Evolutionary conservation across 1,140 invertebrate species (phyloP).

Genomic region (Trinorchestia longiramus): DNA sequence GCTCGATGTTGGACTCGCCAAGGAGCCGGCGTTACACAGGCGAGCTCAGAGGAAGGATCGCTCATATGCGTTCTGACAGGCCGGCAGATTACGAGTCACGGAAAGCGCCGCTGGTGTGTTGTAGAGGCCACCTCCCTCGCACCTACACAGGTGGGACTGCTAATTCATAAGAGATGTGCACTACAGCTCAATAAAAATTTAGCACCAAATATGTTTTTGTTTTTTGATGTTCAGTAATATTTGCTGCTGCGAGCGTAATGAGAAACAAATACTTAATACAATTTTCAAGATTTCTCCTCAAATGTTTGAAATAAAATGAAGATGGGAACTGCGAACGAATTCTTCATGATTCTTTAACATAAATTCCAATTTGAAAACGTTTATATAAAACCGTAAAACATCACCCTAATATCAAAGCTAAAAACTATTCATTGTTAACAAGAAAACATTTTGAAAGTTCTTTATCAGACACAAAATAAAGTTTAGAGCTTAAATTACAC

Average conservation of each 20-base stretch:
- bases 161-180: neutral
- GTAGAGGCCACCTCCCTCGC: neutral
- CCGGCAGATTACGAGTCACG: conserved; percentile 1
- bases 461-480: neutral
- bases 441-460: too few relatives aligned
- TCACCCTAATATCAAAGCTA: too few relatives aligned
- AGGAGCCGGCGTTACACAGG: neutral
- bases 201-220: neutral
- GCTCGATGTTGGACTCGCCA: neutral
- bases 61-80: conserved; percentile 14
- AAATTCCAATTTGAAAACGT: too few relatives aligned
- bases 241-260: neutral
- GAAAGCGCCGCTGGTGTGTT: neutral
- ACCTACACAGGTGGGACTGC: neutral
- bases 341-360: too few relatives aligned
- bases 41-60: neutral
- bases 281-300: neutral
- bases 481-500: neutral
- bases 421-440: too few relatives aligned
- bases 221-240: neutral
- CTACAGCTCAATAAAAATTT: neutral
- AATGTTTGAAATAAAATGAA: neutral
- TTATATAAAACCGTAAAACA: too few relatives aligned
- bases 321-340: too few relatives aligned
- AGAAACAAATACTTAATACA: neutral